Conservation (phyloP, 1,140 invertebrate genomes). For the Drosophila azteca region DNA sequence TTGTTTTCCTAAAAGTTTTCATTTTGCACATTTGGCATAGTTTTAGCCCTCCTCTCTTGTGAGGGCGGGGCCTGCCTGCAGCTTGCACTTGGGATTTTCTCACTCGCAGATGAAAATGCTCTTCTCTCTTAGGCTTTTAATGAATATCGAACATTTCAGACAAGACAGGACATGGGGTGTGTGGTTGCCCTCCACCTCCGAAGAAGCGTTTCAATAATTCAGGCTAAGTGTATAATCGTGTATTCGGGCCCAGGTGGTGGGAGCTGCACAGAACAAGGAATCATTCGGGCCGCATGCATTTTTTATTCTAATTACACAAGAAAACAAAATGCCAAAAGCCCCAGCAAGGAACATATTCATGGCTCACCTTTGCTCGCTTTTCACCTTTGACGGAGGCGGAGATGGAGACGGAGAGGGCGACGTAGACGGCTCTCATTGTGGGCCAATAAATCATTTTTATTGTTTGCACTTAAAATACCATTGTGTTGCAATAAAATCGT, state of each 20-base stretch:
- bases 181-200: too few species aligned
- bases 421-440: slow-evolving; percentile 25
- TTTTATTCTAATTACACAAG: slow-evolving; percentile 48
- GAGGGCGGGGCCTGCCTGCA: slow-evolving; percentile 1
- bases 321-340: slow-evolving; percentile 20
- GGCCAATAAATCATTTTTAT: slow-evolving; percentile 75
- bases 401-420: too few species aligned
- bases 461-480: slow-evolving; percentile 66
- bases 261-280: slow-evolving; percentile 4
- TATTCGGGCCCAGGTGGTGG: not conserved
- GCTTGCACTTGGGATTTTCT: slow-evolving; percentile 35
- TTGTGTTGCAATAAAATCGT: slow-evolving; percentile 58
- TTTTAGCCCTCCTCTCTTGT: slow-evolving; percentile 25
- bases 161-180: too few species aligned
- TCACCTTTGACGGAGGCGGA: not conserved
- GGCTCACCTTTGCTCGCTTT: not conserved
- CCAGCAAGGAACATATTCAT: slow-evolving; percentile 7
- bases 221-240: slow-evolving; percentile 39
- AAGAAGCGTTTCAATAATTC: slow-evolving; percentile 40
- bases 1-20: slow-evolving; percentile 57
- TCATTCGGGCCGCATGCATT: slow-evolving; percentile 21
- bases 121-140: slow-evolving; percentile 8
- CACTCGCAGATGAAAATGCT: not conserved
- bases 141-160: slow-evolving; percentile 25
- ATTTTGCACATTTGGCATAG: slow-evolving; percentile 52